Evolutionary conservation across 2,113 vertebrate genomes (phyloP).

Genomic region (Puntigrus tetrazona): DNA sequence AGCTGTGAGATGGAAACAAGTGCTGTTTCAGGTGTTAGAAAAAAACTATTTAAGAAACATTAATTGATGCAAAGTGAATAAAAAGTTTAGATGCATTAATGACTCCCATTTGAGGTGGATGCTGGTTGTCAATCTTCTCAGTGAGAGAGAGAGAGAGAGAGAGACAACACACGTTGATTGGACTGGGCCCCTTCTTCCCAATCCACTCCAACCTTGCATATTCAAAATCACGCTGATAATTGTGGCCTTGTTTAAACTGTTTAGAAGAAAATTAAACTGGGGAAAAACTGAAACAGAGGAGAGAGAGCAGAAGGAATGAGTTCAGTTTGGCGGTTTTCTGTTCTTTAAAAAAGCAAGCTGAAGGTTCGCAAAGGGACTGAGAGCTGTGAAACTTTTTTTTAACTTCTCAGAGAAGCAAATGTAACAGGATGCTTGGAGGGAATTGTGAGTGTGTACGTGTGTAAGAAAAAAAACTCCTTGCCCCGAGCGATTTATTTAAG

Average conservation of each 20-base stretch:
- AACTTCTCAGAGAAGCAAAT: not conserved
- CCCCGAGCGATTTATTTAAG: constrained; percentile 1
- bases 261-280: constrained; percentile 1
- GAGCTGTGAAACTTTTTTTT: not conserved
- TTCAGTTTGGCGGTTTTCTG: not conserved
- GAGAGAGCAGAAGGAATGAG: not conserved
- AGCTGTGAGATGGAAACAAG: not conserved
- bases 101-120: not conserved
- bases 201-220: not conserved
- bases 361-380: not conserved
- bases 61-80: not conserved
- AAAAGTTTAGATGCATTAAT: not conserved
- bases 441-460: not conserved
- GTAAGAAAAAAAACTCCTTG: not conserved
- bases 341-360: not conserved
- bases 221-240: not conserved
- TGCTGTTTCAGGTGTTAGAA: not conserved
- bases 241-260: constrained; percentile 2
- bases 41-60: not conserved
- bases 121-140: not conserved
- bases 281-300: not conserved
- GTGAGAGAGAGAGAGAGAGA: not conserved
- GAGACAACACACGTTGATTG: not conserved
- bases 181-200: not conserved
- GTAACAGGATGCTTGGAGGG: not conserved